Evolutionary conservation across 64 coral and sea anemone genomes (phyloP).

Genomic region (Catalaphyllia jardinei): DNA sequence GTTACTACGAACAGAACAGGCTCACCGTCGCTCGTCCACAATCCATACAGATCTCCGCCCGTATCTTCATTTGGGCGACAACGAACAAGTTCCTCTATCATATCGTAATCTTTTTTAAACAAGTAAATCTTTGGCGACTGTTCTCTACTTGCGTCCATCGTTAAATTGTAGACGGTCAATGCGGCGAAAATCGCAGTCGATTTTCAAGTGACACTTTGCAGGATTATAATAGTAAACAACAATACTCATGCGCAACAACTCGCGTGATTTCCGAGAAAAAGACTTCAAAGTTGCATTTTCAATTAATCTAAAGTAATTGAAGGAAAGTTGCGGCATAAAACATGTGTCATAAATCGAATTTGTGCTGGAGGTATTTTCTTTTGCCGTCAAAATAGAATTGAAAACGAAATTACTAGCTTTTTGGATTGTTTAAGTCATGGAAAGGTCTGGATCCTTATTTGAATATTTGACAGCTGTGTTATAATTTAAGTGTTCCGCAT

Average conservation of each 20-base stretch:
- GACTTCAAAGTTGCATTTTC: not conserved
- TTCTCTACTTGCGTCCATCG: not conserved
- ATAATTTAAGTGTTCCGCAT: constrained; percentile 19
- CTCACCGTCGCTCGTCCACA: constrained; percentile 64
- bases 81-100: not conserved
- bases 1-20: constrained; percentile 57
- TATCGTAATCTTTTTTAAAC: constrained; percentile 1
- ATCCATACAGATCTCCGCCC: constrained; percentile 57
- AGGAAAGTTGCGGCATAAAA: no score
- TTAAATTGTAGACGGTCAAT: not conserved
- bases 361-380: not conserved
- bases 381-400: not conserved
- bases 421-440: not conserved
- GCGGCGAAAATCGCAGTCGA: not conserved
- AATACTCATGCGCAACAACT: not conserved
- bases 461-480: not conserved
- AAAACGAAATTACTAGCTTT: not conserved
- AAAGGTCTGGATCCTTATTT: no score
- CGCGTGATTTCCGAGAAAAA: constrained; percentile 4
- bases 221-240: not conserved
- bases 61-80: not conserved
- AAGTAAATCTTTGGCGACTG: not conserved
- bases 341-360: not conserved
- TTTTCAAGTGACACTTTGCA: not conserved
- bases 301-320: no score